Evolutionary conservation across 2,797 vertebrate species (phyloP).

Genomic region (Picus viridis): DNA sequence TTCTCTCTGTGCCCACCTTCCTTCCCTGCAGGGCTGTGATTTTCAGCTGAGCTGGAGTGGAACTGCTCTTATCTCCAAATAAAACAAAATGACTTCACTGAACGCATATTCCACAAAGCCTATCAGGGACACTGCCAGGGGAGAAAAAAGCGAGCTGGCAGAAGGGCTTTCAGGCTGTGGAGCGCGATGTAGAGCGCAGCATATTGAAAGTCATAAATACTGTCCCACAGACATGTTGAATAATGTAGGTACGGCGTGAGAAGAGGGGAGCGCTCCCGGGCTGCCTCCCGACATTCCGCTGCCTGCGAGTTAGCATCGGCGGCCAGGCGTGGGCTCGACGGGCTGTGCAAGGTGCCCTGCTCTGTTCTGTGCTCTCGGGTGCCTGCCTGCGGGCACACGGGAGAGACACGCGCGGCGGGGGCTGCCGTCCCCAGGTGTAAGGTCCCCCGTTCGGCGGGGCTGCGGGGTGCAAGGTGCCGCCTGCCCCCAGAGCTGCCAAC

Average conservation of each 20-base stretch:
- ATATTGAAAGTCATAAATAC: slow-evolving; percentile 9
- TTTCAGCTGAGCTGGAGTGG: neutral
- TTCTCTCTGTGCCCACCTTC: neutral
- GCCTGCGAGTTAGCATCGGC: neutral
- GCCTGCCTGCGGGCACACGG: neutral
- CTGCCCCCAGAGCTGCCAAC: neutral
- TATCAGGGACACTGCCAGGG: neutral
- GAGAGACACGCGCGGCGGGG: neutral
- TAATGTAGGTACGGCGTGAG: slow-evolving; percentile 66
- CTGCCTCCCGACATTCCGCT: slow-evolving; percentile 34
- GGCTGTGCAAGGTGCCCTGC: neutral
- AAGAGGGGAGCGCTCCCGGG: slow-evolving; percentile 52
- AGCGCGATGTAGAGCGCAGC: slow-evolving; percentile 12
- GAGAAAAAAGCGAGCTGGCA: neutral
- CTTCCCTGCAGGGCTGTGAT: neutral
- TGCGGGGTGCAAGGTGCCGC: neutral
- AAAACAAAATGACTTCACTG: neutral
- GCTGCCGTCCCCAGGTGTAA: neutral
- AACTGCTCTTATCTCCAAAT: neutral
- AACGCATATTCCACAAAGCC: neutral
- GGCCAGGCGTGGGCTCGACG: neutral
- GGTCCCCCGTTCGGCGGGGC: neutral
- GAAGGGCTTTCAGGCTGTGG: slow-evolving; percentile 9
- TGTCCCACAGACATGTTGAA: slow-evolving; percentile 62
- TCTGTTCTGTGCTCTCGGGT: neutral